Base-by-base conservation (phyloP, 2,888 invertebrate species). In the Apodemia duryi region DNA sequence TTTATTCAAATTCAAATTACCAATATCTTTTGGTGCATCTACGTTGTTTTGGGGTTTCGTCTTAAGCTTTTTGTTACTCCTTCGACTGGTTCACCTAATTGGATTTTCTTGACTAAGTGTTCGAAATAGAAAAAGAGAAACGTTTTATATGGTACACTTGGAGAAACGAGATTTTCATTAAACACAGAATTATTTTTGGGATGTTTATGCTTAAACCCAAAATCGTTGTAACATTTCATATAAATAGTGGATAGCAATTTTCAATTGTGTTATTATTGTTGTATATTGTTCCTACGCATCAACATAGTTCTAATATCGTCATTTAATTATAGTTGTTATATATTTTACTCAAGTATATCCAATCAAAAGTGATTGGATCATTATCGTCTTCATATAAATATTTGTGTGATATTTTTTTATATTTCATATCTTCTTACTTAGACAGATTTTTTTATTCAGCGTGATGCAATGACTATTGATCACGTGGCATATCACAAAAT, bases 341-440 rank as follows among this genome's bases (percentile, higher is more conserved):
- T 35, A 60, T 66, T 43, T 49, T 71, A 70, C 71, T 72, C 69
- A 70, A 75, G 72, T 74, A 69, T 72, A 71, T 75, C 73, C 72
- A 73, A 72, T 79, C 73, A 74, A 69, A 72, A 73, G 74, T 74
- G 73, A 74, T 77, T 75, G 77, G 72, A 70, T 72, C 70, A 72
- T 66, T 62, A 66, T 68, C 38, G 46, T 70, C 57, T 32, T 67
- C 63, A 35, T 21, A 5, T 35, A 49, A 32, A 32, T 32, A 49
- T 63, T 9, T 29, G 63, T 61, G 6, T 63, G 41, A 38, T 13
- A 41, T 64, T 57, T 32, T 38, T 61, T 49, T 43, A 28, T 62
- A 41, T 64, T 52, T 51, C 43, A 64, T 29, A 28, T 63, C 60
- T 10, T 61, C 2, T 13, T 35, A 57, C 29, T 63, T 38, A 43